phyloP scores from a whole-genome alignment of 2,797 vertebrate genomes.

The Chelon labrosus region DNA sequence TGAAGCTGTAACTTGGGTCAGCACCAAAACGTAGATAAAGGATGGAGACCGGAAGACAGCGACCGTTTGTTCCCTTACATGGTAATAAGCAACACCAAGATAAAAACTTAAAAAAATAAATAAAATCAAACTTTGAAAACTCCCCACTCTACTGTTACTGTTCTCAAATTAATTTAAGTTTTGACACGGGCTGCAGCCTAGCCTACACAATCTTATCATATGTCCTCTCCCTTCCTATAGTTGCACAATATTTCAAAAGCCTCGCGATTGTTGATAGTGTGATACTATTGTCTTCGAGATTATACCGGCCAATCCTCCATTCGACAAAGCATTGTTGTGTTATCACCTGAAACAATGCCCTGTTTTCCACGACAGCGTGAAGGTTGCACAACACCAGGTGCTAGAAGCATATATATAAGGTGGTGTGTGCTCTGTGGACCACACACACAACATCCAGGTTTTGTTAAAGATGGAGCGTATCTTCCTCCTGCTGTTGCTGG shows the following conservation, averaged over 20 bases:
- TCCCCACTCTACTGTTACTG: no score
- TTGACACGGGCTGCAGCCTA: not conserved
- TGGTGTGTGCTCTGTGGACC: not conserved
- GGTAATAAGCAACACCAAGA: no score
- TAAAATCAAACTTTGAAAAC: no score
- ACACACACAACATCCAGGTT: not conserved
- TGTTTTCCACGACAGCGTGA: no score
- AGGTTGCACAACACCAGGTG: no score
- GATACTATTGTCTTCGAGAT: slow-evolving; percentile 3
- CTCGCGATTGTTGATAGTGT: slow-evolving; percentile 3
- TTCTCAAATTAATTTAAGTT: slow-evolving; percentile 6
- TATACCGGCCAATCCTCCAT: not conserved
- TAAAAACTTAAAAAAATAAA: no score
- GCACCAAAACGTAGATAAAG: not conserved
- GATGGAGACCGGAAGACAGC: not conserved
- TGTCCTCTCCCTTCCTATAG: not conserved
- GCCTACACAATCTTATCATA: not conserved
- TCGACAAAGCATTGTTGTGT: slow-evolving; percentile 10
- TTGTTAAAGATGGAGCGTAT: slow-evolving; percentile 4
- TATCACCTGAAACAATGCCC: not conserved
- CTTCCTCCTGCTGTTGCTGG: slow-evolving; percentile 30
- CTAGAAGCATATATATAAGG: no score
- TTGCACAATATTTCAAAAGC: slow-evolving; percentile 11
- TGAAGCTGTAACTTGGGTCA: not conserved
- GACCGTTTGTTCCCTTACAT: no score